A percentile compares a stretch with the other conserved stretches of the same genome.
Conservation (phyloP, 2,888 invertebrate genomes). For the Amitus sp. region DNA sequence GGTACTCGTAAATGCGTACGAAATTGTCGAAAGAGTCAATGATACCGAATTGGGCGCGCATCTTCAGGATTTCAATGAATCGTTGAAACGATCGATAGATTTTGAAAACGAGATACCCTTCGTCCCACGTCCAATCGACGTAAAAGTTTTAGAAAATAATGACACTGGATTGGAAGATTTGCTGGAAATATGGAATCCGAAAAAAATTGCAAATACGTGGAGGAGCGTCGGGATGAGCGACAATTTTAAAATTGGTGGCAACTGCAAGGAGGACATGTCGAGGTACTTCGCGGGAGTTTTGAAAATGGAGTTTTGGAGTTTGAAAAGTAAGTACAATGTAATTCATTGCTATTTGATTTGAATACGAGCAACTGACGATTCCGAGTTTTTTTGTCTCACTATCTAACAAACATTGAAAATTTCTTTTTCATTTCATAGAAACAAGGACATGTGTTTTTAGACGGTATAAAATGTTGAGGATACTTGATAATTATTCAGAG, state of each 20-base stretch:
- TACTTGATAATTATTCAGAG: too few relatives aligned
- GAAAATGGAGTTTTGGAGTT: conserved; percentile 68
- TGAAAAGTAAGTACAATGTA: conserved; percentile 65
- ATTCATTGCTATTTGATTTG: too few relatives aligned
- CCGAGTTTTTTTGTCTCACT: too few relatives aligned
- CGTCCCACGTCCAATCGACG: too few relatives aligned
- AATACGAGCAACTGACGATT: too few relatives aligned
- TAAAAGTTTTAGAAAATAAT: background rate
- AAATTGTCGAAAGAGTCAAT: background rate
- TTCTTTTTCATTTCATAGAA: too few relatives aligned
- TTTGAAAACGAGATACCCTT: background rate
- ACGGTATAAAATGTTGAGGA: too few relatives aligned
- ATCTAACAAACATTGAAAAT: too few relatives aligned
- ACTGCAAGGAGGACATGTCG: conserved; percentile 67
- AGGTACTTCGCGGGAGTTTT: conserved; percentile 65
- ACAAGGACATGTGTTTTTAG: too few relatives aligned
- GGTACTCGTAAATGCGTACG: background rate
- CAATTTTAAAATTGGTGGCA: conserved; percentile 64
- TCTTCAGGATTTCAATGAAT: background rate
- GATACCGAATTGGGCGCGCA: background rate
- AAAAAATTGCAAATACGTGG: conserved; percentile 25
- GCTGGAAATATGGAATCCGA: conserved; percentile 49
- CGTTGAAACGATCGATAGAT: conserved; percentile 5
- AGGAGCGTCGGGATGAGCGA: conserved; percentile 62
- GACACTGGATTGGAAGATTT: conserved; percentile 30